phyloP scores from a whole-genome alignment of 2,888 invertebrate genomes.

The Thereva unica region DNA sequence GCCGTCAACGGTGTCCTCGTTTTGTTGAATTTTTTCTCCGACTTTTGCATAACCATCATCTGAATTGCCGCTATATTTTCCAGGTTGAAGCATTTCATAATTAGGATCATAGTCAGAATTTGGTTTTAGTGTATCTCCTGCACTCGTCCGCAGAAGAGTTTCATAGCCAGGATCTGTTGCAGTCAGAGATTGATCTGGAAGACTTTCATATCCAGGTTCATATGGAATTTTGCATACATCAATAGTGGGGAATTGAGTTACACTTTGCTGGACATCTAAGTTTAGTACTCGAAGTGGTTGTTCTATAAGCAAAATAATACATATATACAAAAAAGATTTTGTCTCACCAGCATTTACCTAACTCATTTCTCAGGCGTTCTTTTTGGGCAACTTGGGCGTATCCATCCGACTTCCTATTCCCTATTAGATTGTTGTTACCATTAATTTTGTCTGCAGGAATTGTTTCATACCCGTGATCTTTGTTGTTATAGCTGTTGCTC shows the following conservation, averaged over 20 bases:
- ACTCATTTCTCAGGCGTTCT: background rate
- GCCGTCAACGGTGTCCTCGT: conserved; percentile 47
- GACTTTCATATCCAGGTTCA: conserved; percentile 51
- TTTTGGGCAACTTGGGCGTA: conserved; percentile 47
- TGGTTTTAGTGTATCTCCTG: conserved; percentile 47
- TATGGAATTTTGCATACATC: conserved; percentile 42
- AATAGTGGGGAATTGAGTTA: too few relatives aligned
- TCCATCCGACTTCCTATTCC: conserved; percentile 57
- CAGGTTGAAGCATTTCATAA: conserved; percentile 70
- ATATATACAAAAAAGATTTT: conserved; percentile 40
- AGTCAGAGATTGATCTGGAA: conserved; percentile 61
- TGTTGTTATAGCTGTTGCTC: conserved; percentile 57
- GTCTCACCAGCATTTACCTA: background rate
- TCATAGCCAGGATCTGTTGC: conserved; percentile 76
- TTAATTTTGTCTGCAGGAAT: conserved; percentile 54
- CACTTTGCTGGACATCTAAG: background rate
- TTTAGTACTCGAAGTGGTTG: background rate
- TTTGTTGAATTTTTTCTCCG: conserved; percentile 50
- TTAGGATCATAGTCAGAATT: conserved; percentile 74
- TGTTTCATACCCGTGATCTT: conserved; percentile 70
- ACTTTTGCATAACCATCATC: conserved; percentile 59
- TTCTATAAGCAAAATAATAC: conserved; percentile 3
- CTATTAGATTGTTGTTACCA: conserved; percentile 46
- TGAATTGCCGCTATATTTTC: conserved; percentile 32
- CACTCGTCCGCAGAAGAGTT: conserved; percentile 59